Percentiles rank a stretch among this genome's conserved stretches.
Evolutionary conservation across 2,797 vertebrate genomes (phyloP).

Genomic region (Brotula barbata): DNA sequence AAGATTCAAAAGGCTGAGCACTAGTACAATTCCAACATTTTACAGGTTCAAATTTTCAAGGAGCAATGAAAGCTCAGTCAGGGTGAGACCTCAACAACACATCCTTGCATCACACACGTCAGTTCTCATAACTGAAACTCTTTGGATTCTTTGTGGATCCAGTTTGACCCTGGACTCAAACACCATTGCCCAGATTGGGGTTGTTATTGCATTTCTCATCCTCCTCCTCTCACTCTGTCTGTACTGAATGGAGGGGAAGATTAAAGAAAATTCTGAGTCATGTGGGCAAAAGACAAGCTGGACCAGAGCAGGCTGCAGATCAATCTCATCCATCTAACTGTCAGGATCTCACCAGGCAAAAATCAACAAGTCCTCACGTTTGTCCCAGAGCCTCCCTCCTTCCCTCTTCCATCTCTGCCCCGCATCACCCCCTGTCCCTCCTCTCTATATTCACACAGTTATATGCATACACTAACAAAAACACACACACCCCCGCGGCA

Average conservation of each 20-base stretch:
- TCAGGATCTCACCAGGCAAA: slow-evolving; percentile 52
- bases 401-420: slow-evolving; percentile 5
- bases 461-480: slow-evolving; percentile 19
- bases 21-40: no score
- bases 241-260: not conserved
- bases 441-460: slow-evolving; percentile 5
- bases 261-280: slow-evolving; percentile 11
- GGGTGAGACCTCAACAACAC: no score
- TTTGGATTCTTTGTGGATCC: not conserved
- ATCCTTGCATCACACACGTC: no score
- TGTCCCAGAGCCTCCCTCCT: slow-evolving; percentile 2
- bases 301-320: slow-evolving; percentile 26
- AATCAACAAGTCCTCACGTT: slow-evolving; percentile 35
- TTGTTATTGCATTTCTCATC: not conserved
- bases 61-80: no score
- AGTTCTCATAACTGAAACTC: not conserved
- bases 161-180: not conserved
- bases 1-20: no score
- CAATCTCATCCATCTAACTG: slow-evolving; percentile 61
- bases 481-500: slow-evolving; percentile 44
- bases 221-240: not conserved
- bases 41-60: no score
- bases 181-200: no score
- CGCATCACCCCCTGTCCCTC: not conserved
- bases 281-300: slow-evolving; percentile 27